Conservation (phyloP, 2,797 vertebrate genomes). For the Lophura swinhoii region DNA sequence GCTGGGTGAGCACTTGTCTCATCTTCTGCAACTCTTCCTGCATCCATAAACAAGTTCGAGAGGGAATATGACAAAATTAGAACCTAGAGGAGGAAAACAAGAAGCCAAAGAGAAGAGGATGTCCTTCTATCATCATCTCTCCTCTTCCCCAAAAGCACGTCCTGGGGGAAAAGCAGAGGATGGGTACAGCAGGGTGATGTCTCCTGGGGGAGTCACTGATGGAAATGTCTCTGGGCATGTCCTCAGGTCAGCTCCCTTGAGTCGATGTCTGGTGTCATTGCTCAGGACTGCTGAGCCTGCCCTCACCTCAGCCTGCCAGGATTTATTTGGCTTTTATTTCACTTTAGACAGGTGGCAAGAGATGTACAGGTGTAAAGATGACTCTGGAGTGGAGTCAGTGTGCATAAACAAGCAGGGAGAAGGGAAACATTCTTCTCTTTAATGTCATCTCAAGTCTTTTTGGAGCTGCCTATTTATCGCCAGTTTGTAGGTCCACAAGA, state of each 20-base stretch:
- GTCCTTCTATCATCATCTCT: neutral
- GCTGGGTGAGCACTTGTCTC: neutral
- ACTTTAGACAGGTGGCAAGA: neutral
- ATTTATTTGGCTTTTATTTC: neutral
- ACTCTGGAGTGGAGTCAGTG: neutral
- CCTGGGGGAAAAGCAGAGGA: neutral
- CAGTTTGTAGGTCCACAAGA: conserved; percentile 43
- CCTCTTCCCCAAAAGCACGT: neutral
- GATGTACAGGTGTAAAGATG: neutral
- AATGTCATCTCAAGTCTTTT: conserved; percentile 45
- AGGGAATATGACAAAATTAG: neutral
- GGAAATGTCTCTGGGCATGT: neutral
- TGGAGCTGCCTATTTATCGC: conserved; percentile 55
- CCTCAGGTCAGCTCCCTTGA: neutral
- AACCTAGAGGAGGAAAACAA: neutral
- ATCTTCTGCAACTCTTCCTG: neutral
- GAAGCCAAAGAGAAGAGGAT: neutral
- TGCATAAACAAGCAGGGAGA: neutral
- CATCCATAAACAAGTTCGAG: neutral
- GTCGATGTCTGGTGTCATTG: neutral
- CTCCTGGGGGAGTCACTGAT: neutral
- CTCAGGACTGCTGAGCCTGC: neutral
- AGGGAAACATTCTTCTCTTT: conserved; percentile 39
- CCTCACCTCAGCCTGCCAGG: neutral
- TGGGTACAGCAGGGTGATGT: neutral